Base-by-base conservation (phyloP, 2,888 invertebrate genomes). In the Euplagia quadripunctaria region DNA sequence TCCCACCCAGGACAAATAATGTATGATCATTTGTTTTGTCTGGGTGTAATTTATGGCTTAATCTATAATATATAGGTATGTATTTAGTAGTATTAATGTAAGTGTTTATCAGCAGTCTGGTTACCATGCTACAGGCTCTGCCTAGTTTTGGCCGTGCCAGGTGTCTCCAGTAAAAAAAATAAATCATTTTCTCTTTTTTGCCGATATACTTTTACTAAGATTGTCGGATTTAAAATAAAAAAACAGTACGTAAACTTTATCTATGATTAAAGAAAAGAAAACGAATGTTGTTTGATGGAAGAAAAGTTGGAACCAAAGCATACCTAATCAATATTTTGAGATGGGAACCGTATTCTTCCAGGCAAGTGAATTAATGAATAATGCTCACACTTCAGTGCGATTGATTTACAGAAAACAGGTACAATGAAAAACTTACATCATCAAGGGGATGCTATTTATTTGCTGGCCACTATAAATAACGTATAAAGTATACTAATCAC, bases 361-460 rank as follows among this genome's bases (percentile, higher is more conserved):
- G 14, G 58, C 58, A 61, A 61, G 12, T 11, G 64, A 69, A n/a
- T n/a, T n/a, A n/a, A 71, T 71, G 69, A 64, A 79, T 72, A 80
- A 68, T 75, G 58, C 63, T 71, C 64, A 73, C 61, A 64, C 65
- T 68, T 17, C 61, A 55, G 46, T n/a, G 63, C 17, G 64, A 71
- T 58, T 69, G n/a, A 74, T 79, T 68, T 64, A 80, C 42, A 71
- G 69, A 65, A 74, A 16, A 73, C 14, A 55, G 52, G 52, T 51
- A 17, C 67, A 64, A 63, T 64, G 69, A 82, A 82, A 83, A 83
- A 69, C 82, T 80, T 80, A 79, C 74, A 80, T 72, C 74, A 83
- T 82, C 82, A 79, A 80, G 79, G 74, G 43, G 58, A 46, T 66
- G 66, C 77, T 79, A 75, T 74, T 84, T 80, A 79, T 74, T 81